These are phyloP conservation scores for Pogonophryne albipinna DNA, from an alignment of 2,797 vertebrate genomes.

Conservation along the genomic window DNA sequence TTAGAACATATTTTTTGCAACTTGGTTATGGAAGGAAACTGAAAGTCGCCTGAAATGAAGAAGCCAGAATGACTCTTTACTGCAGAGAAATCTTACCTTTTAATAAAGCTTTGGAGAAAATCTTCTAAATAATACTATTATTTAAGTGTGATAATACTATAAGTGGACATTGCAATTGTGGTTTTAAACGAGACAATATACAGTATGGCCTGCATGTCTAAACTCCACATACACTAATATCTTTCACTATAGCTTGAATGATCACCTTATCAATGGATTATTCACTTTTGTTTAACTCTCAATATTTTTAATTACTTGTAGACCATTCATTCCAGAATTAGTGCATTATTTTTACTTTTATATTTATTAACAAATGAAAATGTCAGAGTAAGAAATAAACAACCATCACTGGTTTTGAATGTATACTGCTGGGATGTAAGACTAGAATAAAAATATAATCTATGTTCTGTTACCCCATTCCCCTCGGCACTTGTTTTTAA, in stretches of 20 bases:
- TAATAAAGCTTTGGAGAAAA: neutral
- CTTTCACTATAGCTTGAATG: neutral
- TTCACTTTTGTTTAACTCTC: neutral
- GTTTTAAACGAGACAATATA: too few species aligned
- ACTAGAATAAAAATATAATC: neutral
- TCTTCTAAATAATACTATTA: fast-evolving
- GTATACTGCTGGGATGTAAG: neutral
- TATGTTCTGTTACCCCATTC: neutral
- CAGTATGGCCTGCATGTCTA: too few species aligned
- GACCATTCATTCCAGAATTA: neutral
- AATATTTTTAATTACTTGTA: neutral
- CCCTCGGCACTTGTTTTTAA: too few species aligned
- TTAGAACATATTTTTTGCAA: neutral
- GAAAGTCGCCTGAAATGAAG: too few species aligned
- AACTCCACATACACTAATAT: too few species aligned
- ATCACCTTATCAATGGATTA: neutral
- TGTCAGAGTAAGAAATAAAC: too few species aligned
- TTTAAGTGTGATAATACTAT: neutral
- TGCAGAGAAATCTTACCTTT: neutral
- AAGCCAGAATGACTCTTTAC: too few species aligned
- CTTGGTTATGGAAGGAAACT: neutral
- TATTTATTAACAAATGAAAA: too few species aligned
- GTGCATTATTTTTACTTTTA: too few species aligned
- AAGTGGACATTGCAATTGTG: too few species aligned
- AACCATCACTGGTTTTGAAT: neutral